Evolutionary conservation across 2,113 vertebrate genomes (phyloP), one percentile per base, ranked within the genome.

Genomic region (Arizona elegans): DNA sequence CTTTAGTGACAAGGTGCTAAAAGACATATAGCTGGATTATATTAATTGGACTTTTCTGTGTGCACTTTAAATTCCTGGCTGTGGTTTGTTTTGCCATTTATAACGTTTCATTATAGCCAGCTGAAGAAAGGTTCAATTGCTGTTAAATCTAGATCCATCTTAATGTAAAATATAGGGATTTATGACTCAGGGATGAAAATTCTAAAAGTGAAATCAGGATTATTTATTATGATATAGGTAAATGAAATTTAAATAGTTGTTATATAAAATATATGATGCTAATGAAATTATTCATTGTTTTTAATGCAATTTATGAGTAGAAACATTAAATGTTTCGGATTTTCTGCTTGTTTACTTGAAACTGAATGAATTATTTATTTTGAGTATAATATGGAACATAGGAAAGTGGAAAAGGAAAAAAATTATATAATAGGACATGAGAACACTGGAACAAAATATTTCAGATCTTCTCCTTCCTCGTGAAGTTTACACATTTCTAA

Each of bases 141-240:
- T 65, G 24, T 93, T 95, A 91, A 85, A 85, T 91, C 87, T 92
- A 90, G 95, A 91, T 29, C 92, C 0, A 91, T 93, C 93, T 65
- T 88, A 93, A n/a, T 26, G 52, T 81, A 81, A 88, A 88, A 94
- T 53, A 47, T 90, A 3, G 0, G 93, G 93, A 93, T 91, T 88
- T 93, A 88, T 92, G 93, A 0, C 91, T 95, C 65, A 93, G 81
- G 55, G 93, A 86, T 93, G 81, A 95, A 96, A 95, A 94, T 92
- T 70, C 12, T 70, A 70, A 1, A 86, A 92, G 38, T 53, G 92
- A 95, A 94, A 50, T 90, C 70, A 94, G 92, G 56, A 94, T 93
- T 94, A 92, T 70, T 81, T 56, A 29, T 91, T 94, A 95, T 95
- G 91, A 93, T 91, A 90, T 93, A 52, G 93, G 93, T 93, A 56